Evolutionary conservation across 2,113 vertebrate species (phyloP), one percentile per base, ranked within the genome.

Genomic region (Rhinoptilus africanus): DNA sequence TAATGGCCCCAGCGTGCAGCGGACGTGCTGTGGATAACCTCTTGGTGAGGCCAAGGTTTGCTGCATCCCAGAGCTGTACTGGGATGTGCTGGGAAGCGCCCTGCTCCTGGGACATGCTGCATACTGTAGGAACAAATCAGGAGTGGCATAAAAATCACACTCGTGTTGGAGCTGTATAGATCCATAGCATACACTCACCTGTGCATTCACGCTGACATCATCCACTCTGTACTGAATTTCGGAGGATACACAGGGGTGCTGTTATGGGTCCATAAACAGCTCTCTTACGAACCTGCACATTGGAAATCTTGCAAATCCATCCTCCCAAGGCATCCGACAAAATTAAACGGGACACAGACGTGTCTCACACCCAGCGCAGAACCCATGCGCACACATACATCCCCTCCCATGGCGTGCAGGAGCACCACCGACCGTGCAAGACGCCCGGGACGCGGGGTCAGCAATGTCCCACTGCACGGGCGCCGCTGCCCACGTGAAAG

Each of bases 81-180:
- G 66, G 54, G n/a, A 51, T 27, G 43, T 45, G 12, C 21, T 37
- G 63, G 56, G 43, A 62, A 47, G 64, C 14, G 20, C 54, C 45
- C 14, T 45, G 37, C 22, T 2, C n/a, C n/a, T 23, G 35, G 62
- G 57, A 37, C 0, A 0, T 23, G 34, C 74, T 51, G 39, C 21
- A 3, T 2, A 2, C 45, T 39, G 41, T 57, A 63, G 47, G 63
- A 74, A 12, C 1, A 0, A 37, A 53, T n/a, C 14, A 1, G 75
- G 28, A 78, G 28, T 0, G 2, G 48, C 32, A 51, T 39, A 57
- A 68, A 85, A 62, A 23, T 35, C 73, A 37, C 39, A 20, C 10
- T 0, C 0, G 0, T 51, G 39, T 34, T 57, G 43, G 28, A 1
- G 3, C 32, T 53, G 34, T 34, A 3, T 2, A 8, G 32, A 35